Base-by-base conservation (phyloP, 1,140 invertebrate species). In the Drosophila rhopaloa region DNA sequence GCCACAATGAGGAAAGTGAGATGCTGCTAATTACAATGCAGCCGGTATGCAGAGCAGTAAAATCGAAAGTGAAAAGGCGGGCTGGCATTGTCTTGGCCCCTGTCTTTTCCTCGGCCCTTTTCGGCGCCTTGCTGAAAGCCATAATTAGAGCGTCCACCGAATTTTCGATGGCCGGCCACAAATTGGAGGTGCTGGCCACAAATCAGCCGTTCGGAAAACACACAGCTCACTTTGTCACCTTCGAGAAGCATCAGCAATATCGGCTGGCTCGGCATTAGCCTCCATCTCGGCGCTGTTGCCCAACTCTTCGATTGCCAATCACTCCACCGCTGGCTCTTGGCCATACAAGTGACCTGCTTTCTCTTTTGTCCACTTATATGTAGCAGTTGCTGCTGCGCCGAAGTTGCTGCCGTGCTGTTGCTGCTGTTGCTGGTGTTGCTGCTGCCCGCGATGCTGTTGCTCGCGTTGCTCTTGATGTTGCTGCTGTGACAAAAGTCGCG, bases 301-400 rank as follows among this genome's bases (percentile, higher is more conserved):
- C 84, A 89, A 88, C 84, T 89, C 67, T 89, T 89, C 84, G 84
- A 88, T 89, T 88, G 84, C 56, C 84, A 88, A 88, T 89, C 84
- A 89, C 84, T 89, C 63, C 48, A 75, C 40, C 35, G 67, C 68
- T 73, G 66, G 84, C 79, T 89, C 61, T 70, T 89, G 79, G 83
- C 84, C 81, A 88, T 89, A 84, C 84, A 88, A 88, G 84, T 88
- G 84, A 88, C 84, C 84, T 88, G 84, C 84, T 88, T 88, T 89
- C 84, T 88, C 83, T 88, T 88, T 86, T 85, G 86, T 68, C 84
- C 84, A 77, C 79, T 85, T 85, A 72, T 79, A 77, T 84, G 81
- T 74, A 84, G 80, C 80, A 78, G 63, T 47, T 55, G 51, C 43
- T 66, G 70, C 29, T 44, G 73, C 60, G 24, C 43, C 29, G 47